A percentile compares a stretch with the other conserved stretches of the same genome.
phyloP scores from a whole-genome alignment of 2,113 vertebrate genomes.

The Salvelinus sp. region DNA sequence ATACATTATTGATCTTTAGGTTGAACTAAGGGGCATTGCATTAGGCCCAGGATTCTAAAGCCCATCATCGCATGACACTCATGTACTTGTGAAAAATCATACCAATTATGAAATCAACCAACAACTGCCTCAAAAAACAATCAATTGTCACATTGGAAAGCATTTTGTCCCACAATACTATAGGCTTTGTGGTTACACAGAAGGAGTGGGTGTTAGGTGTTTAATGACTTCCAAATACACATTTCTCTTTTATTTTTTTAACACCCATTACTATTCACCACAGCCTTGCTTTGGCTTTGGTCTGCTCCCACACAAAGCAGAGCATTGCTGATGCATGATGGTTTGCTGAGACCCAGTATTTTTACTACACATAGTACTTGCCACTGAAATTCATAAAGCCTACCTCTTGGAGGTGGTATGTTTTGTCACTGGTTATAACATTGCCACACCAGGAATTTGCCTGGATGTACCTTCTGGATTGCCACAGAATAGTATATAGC shows the following conservation, averaged over 20 bases:
- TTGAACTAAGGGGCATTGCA: slow-evolving; percentile 88
- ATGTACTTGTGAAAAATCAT: slow-evolving; percentile 99
- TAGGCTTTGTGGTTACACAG: slow-evolving; percentile 84
- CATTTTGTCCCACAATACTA: slow-evolving; percentile 87
- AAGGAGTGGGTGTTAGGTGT: slow-evolving; percentile 59
- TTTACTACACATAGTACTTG: neutral
- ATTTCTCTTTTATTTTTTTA: slow-evolving; percentile 44
- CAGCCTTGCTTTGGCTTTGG: slow-evolving; percentile 24
- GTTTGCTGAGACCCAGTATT: neutral
- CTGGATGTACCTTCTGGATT: too few relatives aligned
- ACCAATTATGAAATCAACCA: slow-evolving; percentile 99
- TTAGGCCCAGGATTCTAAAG: slow-evolving; percentile 89
- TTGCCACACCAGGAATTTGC: too few relatives aligned
- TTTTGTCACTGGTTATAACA: too few relatives aligned
- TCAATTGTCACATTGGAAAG: slow-evolving; percentile 98
- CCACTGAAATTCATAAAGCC: neutral
- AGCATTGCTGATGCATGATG: neutral
- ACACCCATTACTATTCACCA: slow-evolving; percentile 48
- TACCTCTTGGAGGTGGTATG: too few relatives aligned
- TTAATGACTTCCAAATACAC: slow-evolving; percentile 72
- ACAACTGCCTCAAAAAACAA: slow-evolving; percentile 97
- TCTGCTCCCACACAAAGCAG: slow-evolving; percentile 10
- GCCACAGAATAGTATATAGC: too few relatives aligned
- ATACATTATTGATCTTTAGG: slow-evolving; percentile 98
- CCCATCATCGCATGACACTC: slow-evolving; percentile 94